Conservation (phyloP, 2,888 invertebrate genomes). For the Meliscaeva auricollis region DNA sequence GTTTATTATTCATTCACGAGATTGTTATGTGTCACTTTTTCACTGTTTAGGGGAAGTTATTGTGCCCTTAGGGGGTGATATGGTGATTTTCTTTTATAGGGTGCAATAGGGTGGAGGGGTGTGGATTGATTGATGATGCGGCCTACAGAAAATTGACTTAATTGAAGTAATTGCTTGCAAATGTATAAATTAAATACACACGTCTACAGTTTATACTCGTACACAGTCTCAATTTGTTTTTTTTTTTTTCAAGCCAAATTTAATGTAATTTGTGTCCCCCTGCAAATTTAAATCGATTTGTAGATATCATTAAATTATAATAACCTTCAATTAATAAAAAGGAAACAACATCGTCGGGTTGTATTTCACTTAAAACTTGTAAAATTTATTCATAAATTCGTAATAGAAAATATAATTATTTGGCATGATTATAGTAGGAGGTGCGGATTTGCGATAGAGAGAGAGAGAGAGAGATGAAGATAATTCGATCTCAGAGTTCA, state of each 20-base stretch:
- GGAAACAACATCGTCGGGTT: no score
- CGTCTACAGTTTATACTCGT: no score
- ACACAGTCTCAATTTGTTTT: background rate
- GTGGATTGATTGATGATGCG: slow-evolving; percentile 22
- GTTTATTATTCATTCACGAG: background rate
- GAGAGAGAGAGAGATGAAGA: background rate
- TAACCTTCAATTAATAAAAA: background rate
- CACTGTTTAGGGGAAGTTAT: background rate
- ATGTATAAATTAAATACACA: slow-evolving; percentile 19
- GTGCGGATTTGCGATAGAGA: background rate
- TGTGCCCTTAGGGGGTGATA: background rate
- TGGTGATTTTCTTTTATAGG: background rate
- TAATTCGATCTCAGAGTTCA: background rate
- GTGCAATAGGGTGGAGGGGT: background rate
- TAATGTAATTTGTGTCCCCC: background rate
- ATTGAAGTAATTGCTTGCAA: slow-evolving; percentile 54
- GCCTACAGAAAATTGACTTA: slow-evolving; percentile 36
- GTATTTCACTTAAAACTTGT: background rate
- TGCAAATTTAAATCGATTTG: slow-evolving; percentile 3
- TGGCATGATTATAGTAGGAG: no score
- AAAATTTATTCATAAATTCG: background rate
- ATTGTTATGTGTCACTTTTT: slow-evolving; percentile 1
- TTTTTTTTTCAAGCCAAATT: background rate
- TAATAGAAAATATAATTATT: no score
- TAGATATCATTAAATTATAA: background rate